Evolutionary conservation across 1,140 invertebrate species (phyloP).

Genomic region (Bilobella aurantiaca): DNA sequence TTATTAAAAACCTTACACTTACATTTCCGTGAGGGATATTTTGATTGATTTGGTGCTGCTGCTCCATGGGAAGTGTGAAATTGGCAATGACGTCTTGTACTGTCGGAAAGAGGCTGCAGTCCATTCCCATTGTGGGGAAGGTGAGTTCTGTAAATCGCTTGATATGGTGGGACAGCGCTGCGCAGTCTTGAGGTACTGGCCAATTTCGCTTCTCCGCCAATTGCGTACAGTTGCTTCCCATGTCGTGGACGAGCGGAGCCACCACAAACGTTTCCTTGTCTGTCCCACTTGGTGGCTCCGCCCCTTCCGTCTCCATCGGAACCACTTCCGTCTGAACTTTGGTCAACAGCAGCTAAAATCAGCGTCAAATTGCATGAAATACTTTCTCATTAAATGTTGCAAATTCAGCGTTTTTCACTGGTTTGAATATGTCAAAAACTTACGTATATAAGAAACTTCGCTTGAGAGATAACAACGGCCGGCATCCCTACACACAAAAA

Average conservation of each 20-base stretch:
- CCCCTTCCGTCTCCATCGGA: conserved; percentile 16
- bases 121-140: conserved; percentile 47
- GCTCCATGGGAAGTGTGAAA: conserved; percentile 60
- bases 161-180: conserved; percentile 51
- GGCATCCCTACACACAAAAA: conserved; percentile 53
- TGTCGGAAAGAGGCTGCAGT: conserved; percentile 79
- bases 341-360: conserved; percentile 24
- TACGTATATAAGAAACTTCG: conserved; percentile 82
- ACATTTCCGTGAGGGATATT: too few species aligned
- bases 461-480: conserved; percentile 66
- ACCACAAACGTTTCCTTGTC: conserved; percentile 58
- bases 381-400: too few species aligned
- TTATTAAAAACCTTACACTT: too few species aligned
- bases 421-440: conserved; percentile 40
- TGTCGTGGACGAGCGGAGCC: conserved; percentile 78
- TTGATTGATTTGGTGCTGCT: too few species aligned
- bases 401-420: too few species aligned
- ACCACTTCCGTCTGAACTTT: conserved; percentile 13
- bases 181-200: conserved; percentile 40
- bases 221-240: conserved; percentile 69
- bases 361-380: too few species aligned
- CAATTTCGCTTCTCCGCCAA: conserved; percentile 65
- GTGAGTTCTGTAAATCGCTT: conserved; percentile 60
- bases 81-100: conserved; percentile 73
- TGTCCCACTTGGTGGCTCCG: background rate